phyloP scores from a whole-genome alignment of 1,140 invertebrate species.

The Ctenoplectra terminalis region DNA sequence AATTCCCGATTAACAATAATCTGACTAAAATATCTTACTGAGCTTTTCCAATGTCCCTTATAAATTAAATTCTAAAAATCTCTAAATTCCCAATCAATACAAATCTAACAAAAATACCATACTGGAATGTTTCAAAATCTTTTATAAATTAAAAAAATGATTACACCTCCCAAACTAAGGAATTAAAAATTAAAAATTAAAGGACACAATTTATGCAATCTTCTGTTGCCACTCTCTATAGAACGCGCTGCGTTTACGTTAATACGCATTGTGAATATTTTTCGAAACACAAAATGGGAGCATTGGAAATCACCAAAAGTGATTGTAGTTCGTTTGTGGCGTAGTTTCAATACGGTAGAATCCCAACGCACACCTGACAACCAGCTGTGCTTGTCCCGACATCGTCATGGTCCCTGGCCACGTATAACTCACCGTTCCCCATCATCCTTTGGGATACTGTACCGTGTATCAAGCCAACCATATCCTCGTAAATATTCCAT shows the following conservation, averaged over 20 bases:
- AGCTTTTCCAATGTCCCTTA: no score
- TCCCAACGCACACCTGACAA: slow-evolving; percentile 61
- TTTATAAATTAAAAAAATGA: no score
- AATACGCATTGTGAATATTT: neutral
- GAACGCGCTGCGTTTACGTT: neutral
- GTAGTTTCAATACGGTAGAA: slow-evolving; percentile 12
- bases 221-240: no score
- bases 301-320: slow-evolving; percentile 2
- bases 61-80: no score
- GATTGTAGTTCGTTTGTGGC: neutral
- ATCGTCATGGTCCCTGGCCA: slow-evolving; percentile 56
- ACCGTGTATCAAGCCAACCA: slow-evolving; percentile 4
- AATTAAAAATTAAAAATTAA: no score
- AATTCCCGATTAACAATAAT: no score
- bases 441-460: slow-evolving; percentile 7
- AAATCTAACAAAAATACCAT: no score
- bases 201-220: no score
- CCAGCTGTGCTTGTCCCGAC: slow-evolving; percentile 62
- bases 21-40: no score
- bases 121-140: no score
- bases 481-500: slow-evolving; percentile 30
- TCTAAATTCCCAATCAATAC: no score
- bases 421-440: slow-evolving; percentile 35
- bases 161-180: no score
- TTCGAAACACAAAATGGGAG: neutral